Base-by-base conservation (phyloP, 1,140 invertebrate genomes). In the Lordiphosa clarofinis region DNA sequence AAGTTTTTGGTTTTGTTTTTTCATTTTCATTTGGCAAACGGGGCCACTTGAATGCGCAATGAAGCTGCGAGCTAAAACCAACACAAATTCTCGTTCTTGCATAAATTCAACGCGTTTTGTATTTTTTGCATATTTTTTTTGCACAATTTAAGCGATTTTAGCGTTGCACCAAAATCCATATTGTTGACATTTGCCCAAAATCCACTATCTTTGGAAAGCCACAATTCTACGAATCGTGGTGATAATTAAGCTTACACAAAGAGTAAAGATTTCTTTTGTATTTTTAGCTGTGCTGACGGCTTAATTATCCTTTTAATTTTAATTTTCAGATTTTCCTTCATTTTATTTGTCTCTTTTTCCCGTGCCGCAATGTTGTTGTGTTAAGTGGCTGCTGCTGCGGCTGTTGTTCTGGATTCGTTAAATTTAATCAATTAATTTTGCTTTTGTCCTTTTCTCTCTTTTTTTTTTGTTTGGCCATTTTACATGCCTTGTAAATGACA, bases 31-130 rank as follows among this genome's bases (percentile, higher is more conserved):
- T 74, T 63, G 62, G 21, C 56, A 72, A 81, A 82, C 61, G 72
- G 72, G 78, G 72, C 76, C 76, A 84, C 67, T 82, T 84, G 76
- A 82, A 82, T 82, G 68, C 78, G 59, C 68, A 82, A 82, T 82
- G 72, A 78, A 68, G 73, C 69, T 64, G 42, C 47, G 28, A 48
- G 54, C 53, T 31, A 24, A 50, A 24, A 48, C 38, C 58, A 54
- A 48, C 39, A 59, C 13, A 33, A 37, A 38, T 50, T 65, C 31
- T 46, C 37, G 35, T 48, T 82, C 69, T 75, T 68, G 61, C 61
- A 79, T 79, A 82, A 81, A 71, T 67, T 67, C 49, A 61, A 59
- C 13, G 50, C 31, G 36, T 12, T 36, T 54, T 39, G 39, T 48
- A 40, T 62, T 19, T 28, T 6, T 28, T 28, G 24, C 24, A 28